Conservation (phyloP, 2,888 invertebrate species). For the Helobdella robusta region DNA sequence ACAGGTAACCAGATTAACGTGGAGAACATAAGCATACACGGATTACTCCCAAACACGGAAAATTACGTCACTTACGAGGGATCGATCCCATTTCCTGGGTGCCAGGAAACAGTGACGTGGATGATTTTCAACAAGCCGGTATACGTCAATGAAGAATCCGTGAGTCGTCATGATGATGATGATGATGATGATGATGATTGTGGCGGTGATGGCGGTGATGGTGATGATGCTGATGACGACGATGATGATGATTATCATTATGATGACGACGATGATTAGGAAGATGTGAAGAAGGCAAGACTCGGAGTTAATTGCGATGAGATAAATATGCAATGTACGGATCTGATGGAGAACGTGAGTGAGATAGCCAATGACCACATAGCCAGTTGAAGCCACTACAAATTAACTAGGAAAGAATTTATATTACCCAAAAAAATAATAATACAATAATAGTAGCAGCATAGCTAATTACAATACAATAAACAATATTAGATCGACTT, state of each 20-base stretch:
- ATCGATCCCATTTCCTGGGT: conserved; percentile 88
- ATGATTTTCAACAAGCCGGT: conserved; percentile 94
- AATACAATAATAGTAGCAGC: no score
- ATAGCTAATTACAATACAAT: no score
- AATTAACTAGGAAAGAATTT: not conserved
- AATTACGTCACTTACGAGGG: conserved; percentile 92
- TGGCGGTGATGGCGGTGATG: not conserved
- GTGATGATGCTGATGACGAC: not conserved
- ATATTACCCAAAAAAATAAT: no score
- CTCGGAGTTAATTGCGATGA: no score
- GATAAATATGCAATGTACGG: no score
- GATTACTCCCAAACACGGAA: conserved; percentile 33
- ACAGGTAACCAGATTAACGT: conserved; percentile 32
- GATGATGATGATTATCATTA: not conserved
- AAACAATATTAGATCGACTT: no score
- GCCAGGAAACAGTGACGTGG: conserved; percentile 99
- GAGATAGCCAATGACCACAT: not conserved
- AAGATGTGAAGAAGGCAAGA: no score
- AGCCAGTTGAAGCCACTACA: not conserved
- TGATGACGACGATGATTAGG: not conserved
- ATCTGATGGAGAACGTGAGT: not conserved
- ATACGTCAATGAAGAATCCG: conserved; percentile 90
- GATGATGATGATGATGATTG: no score
- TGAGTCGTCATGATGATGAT: no score
- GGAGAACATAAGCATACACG: conserved; percentile 32